phyloP scores from a whole-genome alignment of 1,140 invertebrate species.

The Sitobion miscanthi region DNA sequence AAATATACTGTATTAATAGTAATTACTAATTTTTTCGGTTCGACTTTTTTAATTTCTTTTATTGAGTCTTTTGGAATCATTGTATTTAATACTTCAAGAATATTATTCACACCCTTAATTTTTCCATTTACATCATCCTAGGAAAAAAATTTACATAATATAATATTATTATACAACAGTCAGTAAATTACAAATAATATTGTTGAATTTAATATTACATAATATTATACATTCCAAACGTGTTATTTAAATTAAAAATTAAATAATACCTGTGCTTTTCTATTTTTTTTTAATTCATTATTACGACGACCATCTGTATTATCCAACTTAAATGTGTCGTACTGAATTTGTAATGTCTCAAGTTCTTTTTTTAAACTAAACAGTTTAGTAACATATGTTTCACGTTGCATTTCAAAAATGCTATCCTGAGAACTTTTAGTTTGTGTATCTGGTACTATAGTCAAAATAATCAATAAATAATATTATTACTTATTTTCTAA shows the following conservation, averaged over 20 bases:
- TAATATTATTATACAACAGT: not conserved
- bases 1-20: not conserved
- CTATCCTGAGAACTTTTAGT: constrained; percentile 49
- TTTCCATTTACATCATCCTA: constrained; percentile 55
- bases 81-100: constrained; percentile 47
- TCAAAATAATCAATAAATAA: not conserved
- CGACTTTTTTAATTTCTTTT: constrained; percentile 45
- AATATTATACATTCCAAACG: not conserved
- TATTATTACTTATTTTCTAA: not conserved
- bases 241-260: not conserved
- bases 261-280: constrained; percentile 48
- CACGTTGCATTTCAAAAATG: constrained; percentile 51
- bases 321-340: constrained; percentile 47
- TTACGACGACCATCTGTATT: constrained; percentile 50
- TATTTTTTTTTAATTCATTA: constrained; percentile 53
- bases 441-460: constrained; percentile 38
- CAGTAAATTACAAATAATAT: not conserved
- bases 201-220: not conserved
- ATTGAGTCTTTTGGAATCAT: constrained; percentile 48
- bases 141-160: not conserved
- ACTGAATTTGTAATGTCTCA: constrained; percentile 50
- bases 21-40: constrained; percentile 43
- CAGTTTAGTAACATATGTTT: constrained; percentile 43
- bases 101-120: constrained; percentile 54
- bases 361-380: constrained; percentile 54